phyloP scores from a whole-genome alignment of 2,113 vertebrate genomes.

The Hemibagrus wyckioides region DNA sequence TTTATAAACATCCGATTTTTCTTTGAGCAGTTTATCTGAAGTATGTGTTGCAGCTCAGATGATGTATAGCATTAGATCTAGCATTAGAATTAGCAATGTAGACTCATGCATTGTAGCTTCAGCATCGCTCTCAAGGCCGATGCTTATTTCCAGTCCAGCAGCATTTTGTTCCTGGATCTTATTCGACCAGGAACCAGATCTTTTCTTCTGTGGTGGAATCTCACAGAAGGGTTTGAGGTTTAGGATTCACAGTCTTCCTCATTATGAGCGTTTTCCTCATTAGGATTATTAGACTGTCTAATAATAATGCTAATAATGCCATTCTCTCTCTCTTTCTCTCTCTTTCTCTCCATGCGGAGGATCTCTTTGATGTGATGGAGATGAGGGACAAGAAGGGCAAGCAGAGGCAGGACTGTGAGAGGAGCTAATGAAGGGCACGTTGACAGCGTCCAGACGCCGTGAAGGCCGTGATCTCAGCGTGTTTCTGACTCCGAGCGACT shows the following conservation, averaged over 20 bases:
- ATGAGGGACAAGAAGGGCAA: slow-evolving; percentile 49
- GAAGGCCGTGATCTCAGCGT: slow-evolving; percentile 59
- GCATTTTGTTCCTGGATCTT: background rate
- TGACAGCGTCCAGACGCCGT: slow-evolving; percentile 48
- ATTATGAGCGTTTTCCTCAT: slow-evolving; percentile 17
- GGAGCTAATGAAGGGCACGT: slow-evolving; percentile 58
- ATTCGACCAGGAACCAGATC: background rate
- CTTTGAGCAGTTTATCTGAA: background rate
- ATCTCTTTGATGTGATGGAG: slow-evolving; percentile 49
- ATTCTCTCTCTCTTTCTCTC: background rate
- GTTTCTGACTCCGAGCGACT: slow-evolving; percentile 33
- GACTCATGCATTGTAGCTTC: background rate
- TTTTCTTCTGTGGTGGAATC: background rate
- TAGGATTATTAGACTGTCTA: background rate
- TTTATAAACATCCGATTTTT: background rate
- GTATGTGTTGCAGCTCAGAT: background rate
- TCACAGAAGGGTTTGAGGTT: background rate
- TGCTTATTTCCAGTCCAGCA: background rate
- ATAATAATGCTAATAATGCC: background rate
- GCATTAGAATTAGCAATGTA: background rate
- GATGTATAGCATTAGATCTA: background rate
- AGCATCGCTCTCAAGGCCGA: too few relatives aligned
- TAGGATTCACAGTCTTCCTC: background rate
- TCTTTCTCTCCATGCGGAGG: background rate
- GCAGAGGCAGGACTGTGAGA: slow-evolving; percentile 41